Conservation (phyloP, 1,140 invertebrate species). For the Drosophila murphyi region DNA sequence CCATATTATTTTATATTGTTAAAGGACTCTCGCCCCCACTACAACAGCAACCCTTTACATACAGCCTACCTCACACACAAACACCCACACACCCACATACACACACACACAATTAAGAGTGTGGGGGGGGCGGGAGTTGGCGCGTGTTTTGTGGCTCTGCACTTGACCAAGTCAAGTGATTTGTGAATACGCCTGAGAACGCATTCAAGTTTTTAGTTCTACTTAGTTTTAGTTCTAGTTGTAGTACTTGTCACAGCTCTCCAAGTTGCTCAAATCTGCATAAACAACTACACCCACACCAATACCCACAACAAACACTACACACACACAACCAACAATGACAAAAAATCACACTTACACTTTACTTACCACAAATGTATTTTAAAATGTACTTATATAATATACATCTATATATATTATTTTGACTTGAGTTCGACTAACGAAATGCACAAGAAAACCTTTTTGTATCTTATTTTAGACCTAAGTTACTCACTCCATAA, state of each 20-base stretch:
- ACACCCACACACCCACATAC: constrained; percentile 23
- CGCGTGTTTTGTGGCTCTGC: constrained; percentile 57
- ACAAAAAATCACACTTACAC: constrained; percentile 1
- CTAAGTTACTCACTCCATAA: constrained; percentile 34
- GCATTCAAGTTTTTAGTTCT: constrained; percentile 71
- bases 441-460: constrained; percentile 38
- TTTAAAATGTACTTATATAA: constrained; percentile 49
- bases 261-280: constrained; percentile 78
- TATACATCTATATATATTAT: constrained; percentile 21
- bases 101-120: constrained; percentile 9
- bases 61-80: constrained; percentile 67
- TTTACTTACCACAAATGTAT: constrained; percentile 56
- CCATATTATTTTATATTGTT: constrained; percentile 70
- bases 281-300: constrained; percentile 35
- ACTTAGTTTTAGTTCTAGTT: constrained; percentile 55
- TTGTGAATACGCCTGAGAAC: constrained; percentile 40
- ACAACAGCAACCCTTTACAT: constrained; percentile 24
- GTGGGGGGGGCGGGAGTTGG: neutral
- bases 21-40: constrained; percentile 28
- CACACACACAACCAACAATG: constrained; percentile 1
- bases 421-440: constrained; percentile 52
- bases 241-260: constrained; percentile 57
- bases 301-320: constrained; percentile 26
- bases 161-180: constrained; percentile 78
- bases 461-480: constrained; percentile 43